Percentiles rank a stretch among this genome's conserved stretches.
Conservation (phyloP, 2,113 vertebrate species). For the Pogonocichla stellata region DNA sequence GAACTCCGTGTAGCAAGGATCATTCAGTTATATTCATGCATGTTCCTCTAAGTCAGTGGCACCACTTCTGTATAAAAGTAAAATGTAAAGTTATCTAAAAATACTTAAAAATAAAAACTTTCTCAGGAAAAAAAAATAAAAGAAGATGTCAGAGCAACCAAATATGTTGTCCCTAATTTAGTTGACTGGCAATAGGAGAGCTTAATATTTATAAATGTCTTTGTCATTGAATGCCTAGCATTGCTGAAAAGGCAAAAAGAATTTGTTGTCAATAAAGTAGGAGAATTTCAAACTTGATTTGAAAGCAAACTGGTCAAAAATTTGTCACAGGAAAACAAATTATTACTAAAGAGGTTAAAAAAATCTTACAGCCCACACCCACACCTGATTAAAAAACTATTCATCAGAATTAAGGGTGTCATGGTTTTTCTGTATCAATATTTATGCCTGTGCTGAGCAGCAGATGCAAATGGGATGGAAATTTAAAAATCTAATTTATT, state of each 20-base stretch:
- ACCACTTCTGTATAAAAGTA: not conserved
- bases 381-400: not conserved
- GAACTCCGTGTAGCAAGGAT: not conserved
- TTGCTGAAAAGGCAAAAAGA: conserved; percentile 4
- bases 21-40: not conserved
- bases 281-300: not conserved
- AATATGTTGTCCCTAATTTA: not conserved
- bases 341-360: not conserved
- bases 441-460: not conserved
- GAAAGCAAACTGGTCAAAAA: conserved; percentile 3
- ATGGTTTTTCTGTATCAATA: not conserved
- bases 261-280: not conserved
- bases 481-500: conserved; percentile 55
- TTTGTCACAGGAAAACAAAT: not conserved
- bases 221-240: not conserved
- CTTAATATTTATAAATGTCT: not conserved
- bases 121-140: not conserved
- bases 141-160: not conserved
- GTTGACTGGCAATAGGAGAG: not conserved
- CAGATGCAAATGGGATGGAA: not conserved
- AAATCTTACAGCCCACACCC: not conserved
- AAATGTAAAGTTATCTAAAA: not conserved
- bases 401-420: not conserved
- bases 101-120: not conserved
- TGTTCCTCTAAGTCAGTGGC: not conserved